Evolutionary conservation across 2,888 invertebrate species (phyloP).

Genomic region (Trisateles emortualis): DNA sequence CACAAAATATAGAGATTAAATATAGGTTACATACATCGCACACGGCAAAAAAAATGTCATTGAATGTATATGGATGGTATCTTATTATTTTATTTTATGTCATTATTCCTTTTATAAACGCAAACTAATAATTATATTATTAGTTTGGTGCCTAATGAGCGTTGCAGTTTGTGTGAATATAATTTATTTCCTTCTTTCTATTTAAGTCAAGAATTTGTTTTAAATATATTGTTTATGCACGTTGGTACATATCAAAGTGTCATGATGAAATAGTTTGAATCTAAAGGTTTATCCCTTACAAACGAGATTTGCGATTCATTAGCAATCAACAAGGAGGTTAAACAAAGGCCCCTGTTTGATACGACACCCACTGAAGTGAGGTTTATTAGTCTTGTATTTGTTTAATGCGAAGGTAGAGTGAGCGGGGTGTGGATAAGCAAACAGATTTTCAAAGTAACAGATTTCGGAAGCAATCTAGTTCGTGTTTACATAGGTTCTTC

Average conservation of each 20-base stretch:
- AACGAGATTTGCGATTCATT: slow-evolving; percentile 46
- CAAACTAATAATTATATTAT: too few species aligned
- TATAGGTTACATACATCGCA: too few species aligned
- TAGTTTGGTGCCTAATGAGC: too few species aligned
- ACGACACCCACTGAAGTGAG: slow-evolving; percentile 54
- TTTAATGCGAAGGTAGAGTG: slow-evolving; percentile 51
- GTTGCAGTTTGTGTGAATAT: too few species aligned
- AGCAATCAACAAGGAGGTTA: slow-evolving; percentile 44
- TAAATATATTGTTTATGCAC: too few species aligned
- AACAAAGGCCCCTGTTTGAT: slow-evolving; percentile 48
- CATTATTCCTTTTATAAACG: too few species aligned
- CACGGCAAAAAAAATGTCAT: too few species aligned
- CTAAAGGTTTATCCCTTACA: slow-evolving; percentile 32
- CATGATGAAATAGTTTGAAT: slow-evolving; percentile 7
- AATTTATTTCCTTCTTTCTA: too few species aligned
- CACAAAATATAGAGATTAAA: too few species aligned
- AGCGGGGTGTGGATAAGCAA: slow-evolving; percentile 56
- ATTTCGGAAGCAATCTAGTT: slow-evolving; percentile 64
- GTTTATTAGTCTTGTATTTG: slow-evolving; percentile 72
- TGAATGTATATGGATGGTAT: too few species aligned
- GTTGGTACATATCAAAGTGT: background rate
- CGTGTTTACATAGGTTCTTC: slow-evolving; percentile 59
- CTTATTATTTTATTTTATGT: too few species aligned
- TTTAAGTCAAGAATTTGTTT: too few species aligned
- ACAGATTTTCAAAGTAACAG: slow-evolving; percentile 65